Evolutionary conservation across 1,140 invertebrate species (phyloP).

Genomic region (Copidosoma floridanum): DNA sequence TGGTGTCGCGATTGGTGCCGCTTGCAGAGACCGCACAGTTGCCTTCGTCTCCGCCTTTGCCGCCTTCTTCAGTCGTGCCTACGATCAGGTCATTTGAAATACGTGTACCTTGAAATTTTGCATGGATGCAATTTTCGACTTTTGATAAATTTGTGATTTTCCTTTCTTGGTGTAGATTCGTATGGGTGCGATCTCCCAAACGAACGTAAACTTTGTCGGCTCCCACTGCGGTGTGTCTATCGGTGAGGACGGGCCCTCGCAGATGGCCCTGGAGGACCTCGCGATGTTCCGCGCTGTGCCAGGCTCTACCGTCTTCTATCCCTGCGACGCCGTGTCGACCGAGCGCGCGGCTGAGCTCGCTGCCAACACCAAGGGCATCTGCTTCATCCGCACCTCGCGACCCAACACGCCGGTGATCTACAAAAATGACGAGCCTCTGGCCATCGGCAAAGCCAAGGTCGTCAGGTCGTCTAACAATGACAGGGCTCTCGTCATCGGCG

Average conservation of each 20-base stretch:
- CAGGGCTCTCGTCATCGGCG: constrained; percentile 83
- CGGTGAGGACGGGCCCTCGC: constrained; percentile 97
- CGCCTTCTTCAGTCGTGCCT: constrained; percentile 94
- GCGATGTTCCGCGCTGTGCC: constrained; percentile 94
- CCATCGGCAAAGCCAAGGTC: constrained; percentile 78
- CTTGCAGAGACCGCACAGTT: constrained; percentile 84
- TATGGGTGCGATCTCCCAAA: constrained; percentile 98
- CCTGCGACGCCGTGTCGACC: constrained; percentile 90
- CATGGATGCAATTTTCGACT: no score
- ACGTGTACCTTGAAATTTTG: no score
- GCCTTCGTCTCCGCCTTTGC: constrained; percentile 97
- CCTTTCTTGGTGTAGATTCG: constrained; percentile 68
- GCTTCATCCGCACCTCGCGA: constrained; percentile 93
- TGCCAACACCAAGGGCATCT: constrained; percentile 93
- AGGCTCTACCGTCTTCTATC: constrained; percentile 93
- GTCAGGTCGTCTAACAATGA: constrained; percentile 73
- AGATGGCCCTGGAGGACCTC: constrained; percentile 98
- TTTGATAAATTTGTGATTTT: no score
- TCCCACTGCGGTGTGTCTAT: constrained; percentile 96
- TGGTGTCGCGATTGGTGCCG: constrained; percentile 91
- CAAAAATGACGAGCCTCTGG: constrained; percentile 80
- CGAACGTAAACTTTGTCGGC: constrained; percentile 92
- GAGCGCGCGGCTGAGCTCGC: constrained; percentile 94
- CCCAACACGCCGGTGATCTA: constrained; percentile 89
- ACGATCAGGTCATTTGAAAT: constrained; percentile 96